Evolutionary conservation across 2,113 vertebrate genomes (phyloP).

Genomic region (Burhinus bistriatus): DNA sequence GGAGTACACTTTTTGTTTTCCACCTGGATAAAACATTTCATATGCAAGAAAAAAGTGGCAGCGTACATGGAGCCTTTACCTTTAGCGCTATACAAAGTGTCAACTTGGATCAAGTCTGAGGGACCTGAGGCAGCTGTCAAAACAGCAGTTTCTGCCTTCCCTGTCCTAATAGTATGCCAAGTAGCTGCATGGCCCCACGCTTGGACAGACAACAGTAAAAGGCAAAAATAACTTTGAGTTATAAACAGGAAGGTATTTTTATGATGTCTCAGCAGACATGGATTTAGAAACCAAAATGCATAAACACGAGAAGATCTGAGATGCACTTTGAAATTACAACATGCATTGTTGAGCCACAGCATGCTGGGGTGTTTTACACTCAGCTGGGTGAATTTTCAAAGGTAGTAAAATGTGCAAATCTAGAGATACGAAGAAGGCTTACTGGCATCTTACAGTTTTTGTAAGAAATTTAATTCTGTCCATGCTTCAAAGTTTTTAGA

Average conservation of each 20-base stretch:
- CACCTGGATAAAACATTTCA: background rate
- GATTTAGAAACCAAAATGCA: background rate
- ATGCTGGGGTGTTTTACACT: background rate
- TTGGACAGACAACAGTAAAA: background rate
- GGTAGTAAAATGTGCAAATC: background rate
- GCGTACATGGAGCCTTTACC: background rate
- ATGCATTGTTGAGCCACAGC: background rate
- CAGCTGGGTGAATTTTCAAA: background rate
- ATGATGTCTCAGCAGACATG: background rate
- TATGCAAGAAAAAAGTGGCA: background rate
- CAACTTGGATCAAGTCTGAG: background rate
- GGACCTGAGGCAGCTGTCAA: background rate
- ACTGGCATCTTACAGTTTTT: background rate
- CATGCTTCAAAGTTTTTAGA: background rate
- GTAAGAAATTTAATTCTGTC: background rate
- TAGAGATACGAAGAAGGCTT: background rate
- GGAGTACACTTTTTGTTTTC: background rate
- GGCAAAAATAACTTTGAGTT: background rate
- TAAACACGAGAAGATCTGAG: background rate
- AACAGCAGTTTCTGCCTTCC: background rate
- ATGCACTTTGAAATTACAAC: background rate
- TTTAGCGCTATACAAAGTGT: background rate
- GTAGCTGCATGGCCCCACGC: background rate
- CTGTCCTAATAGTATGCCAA: background rate
- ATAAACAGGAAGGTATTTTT: background rate